Evolutionary conservation across 2,797 vertebrate species (phyloP), one percentile per base, ranked within the genome.

Genomic region (Anguilla pacifica): DNA sequence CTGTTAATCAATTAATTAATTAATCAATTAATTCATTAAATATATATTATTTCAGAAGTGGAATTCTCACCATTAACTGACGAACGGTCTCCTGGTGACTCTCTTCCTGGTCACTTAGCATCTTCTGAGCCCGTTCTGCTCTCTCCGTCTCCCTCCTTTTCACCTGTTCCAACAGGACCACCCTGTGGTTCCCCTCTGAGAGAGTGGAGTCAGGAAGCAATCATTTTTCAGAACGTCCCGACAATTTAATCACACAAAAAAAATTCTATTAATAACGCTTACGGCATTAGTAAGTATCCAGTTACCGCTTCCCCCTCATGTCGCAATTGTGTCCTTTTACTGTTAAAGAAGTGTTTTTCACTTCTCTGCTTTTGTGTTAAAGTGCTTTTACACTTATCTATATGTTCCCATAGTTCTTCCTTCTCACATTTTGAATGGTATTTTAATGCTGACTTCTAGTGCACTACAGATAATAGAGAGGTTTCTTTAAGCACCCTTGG

Each of bases 131-230:
- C 77, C 79, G 82, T 10, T 81, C 70, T 22, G 1, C 57, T 70
- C 59, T 64, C 84, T 90, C 88, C 57, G 72, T 53, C 49, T 55
- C 51, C 9, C 2, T 57, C 74, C 43, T 86, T 53, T 15, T 13
- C 87, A 81, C 86, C 55, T 90, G 89, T 64, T 86, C 86, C 19
- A 83, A 49, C 61, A 87, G 0, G 25, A 11, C 79, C 0, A 39
- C 39, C 9, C 31, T 46, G 77, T 88, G 83, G 43, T 49, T 85
- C 88, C 87, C 86, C 39, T 81, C 88, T 89, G 82, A 39, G 57
- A 43, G 39, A 83, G n/a, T 35, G 31, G 28, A 86, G 70, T 53
- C 46, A 86, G 11, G 25, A 49, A 25, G 11, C 7, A 3, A 43
- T n/a, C 51, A 17, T 2, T 70, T 22, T 25, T 61, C 61, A 67